These are phyloP conservation scores for Rhinoderma darwinii DNA, from an alignment of 2,113 vertebrate species.

Conservation along the genomic window DNA sequence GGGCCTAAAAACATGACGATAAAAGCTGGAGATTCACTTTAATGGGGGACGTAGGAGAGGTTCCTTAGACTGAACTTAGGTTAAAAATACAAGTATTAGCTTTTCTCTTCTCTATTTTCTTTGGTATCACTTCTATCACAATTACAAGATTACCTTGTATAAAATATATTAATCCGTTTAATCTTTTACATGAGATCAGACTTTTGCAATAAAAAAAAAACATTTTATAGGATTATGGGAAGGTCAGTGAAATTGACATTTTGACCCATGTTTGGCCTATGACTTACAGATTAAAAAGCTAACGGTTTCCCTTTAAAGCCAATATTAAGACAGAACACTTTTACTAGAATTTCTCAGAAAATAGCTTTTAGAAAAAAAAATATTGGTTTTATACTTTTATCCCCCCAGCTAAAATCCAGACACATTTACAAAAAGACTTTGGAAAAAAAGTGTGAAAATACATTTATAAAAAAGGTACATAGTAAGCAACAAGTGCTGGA, in stretches of 20 bases:
- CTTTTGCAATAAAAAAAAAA: neutral
- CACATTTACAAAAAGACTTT: neutral
- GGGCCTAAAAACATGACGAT: neutral
- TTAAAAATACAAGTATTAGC: neutral
- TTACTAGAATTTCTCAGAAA: slow-evolving; percentile 64
- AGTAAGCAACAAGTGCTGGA: neutral
- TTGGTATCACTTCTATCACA: neutral
- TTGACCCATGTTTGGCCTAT: neutral
- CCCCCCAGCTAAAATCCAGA: neutral
- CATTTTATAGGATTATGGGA: neutral
- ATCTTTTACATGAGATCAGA: neutral
- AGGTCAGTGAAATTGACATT: neutral
- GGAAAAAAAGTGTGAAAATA: neutral
- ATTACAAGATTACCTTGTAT: neutral
- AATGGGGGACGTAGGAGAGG: neutral
- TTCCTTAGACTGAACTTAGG: neutral
- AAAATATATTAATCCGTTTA: neutral
- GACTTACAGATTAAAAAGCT: neutral
- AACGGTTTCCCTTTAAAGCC: neutral
- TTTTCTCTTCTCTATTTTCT: neutral
- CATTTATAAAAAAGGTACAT: neutral
- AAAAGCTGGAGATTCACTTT: neutral
- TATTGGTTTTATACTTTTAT: neutral
- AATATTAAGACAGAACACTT: neutral
- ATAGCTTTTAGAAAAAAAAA: no score